Base-by-base conservation (phyloP, 2,888 invertebrate species). In the Nomada fucata region DNA sequence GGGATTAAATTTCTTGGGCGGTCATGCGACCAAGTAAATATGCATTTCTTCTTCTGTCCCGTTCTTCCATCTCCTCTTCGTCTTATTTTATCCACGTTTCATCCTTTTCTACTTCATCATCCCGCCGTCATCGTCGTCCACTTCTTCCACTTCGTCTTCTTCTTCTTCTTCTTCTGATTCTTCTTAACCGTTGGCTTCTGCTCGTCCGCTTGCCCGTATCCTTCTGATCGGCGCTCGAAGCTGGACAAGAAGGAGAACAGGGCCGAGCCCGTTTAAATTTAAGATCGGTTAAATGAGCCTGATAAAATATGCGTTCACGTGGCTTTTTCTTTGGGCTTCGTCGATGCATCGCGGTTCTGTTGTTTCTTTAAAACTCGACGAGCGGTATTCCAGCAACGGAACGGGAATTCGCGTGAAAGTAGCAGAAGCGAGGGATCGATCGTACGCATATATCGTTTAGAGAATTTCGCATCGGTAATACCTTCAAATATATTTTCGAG, bases 1-100 rank as follows among this genome's bases (percentile, higher is more conserved):
- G 83, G 76, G 79, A 89, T 88, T 88, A 83, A 85, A 89, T 86
- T 88, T 88, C 89, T 82, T 73, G 83, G 78, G 59, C 82, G 85
- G 83, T 79, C 80, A 82, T 86, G 86, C 78, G 81, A 88, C 79
- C 83, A 78, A 78, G 82, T 85, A 82, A 85, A 88, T 89, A 85
- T 76, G 83, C 83, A 71, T 79, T 84, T 82, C 79, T 80, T 83
- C 76, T 72, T 72, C 67, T 75, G 61, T 64, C 72, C 60, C 74
- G 69, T 76, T 70, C 76, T 57, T 67, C 63, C 65, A 57, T 7
- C 53, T 52, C 68, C 23, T 68, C 42, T 26, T 57, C 61, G 20
- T 76, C 70, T 68, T 71, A 29, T 53, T 61, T 74, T 4, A 59
- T 18, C 5, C 26, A n/a, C 60, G n/a, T 23, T 20, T 18, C 59